Evolutionary conservation across 2,888 invertebrate species (phyloP).

Genomic region (Acrocyrtus sp.): DNA sequence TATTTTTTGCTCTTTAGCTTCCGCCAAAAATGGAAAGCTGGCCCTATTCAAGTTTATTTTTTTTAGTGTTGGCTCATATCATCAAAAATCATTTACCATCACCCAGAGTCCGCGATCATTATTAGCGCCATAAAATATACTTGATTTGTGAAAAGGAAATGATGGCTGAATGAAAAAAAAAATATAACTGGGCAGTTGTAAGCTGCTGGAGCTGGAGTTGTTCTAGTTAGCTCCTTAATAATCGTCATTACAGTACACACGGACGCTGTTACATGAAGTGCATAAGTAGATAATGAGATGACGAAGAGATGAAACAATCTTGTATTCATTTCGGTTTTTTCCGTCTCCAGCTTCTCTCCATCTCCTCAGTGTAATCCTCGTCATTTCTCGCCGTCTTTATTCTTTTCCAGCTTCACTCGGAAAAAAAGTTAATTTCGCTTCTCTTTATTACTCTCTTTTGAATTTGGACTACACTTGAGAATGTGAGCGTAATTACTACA

Average conservation of each 20-base stretch:
- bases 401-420: slow-evolving; percentile 36
- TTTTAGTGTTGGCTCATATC: not conserved
- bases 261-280: too few species aligned
- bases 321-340: too few species aligned
- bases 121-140: not conserved
- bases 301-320: not conserved
- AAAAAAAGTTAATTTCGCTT: too few species aligned
- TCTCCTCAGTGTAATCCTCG: slow-evolving; percentile 7
- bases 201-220: too few species aligned
- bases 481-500: slow-evolving; percentile 13
- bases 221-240: too few species aligned
- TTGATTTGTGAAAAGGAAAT: not conserved
- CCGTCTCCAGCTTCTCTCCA: not conserved
- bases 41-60: too few species aligned
- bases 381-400: slow-evolving; percentile 10
- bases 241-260: too few species aligned
- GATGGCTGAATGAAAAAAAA: too few species aligned
- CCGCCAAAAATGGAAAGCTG: not conserved
- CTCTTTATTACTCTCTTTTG: slow-evolving; percentile 7
- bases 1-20: too few species aligned
- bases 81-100: not conserved
- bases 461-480: not conserved
- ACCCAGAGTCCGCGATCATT: not conserved
- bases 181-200: too few species aligned
- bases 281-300: not conserved